Base-by-base conservation (phyloP, 2,888 invertebrate genomes). In the Galerucella calmariensis region DNA sequence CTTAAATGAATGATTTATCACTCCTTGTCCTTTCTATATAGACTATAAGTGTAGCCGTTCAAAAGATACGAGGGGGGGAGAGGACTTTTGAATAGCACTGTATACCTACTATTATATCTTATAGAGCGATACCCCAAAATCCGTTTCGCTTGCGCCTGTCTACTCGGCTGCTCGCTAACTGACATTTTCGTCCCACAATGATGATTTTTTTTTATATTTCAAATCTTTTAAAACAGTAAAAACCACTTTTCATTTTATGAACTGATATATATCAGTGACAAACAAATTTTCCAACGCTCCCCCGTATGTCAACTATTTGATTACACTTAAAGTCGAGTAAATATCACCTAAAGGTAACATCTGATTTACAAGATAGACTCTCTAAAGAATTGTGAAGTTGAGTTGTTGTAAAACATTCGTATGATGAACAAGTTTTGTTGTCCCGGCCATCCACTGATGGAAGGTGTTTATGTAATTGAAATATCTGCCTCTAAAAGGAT, bases 221-320 rank as follows among this genome's bases (percentile, higher is more conserved):
- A 41, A 41, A 41, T 41, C 35, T 41, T 41, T 41, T 41, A 9
- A 41, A 41, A 41, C 35, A 41, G 48, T 12, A 48, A 14, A 14
- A 48, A 12, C 27, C 24, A 24, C 27, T 59, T 27, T 12, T 27
- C 46, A 46, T 46, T 46, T 11, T 27, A 27, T 27, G 4, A 27
- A 35, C 46, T 12, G 4, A 10, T 20, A 1, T 4, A 81, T 81
- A 79, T 81, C 81, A 82, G 79, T 76, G 76, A 83, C 3, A 2
- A 4, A 46, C 12, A 46, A 35, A 58, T 11, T 61, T 61, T 27
- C 4, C 24, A 61, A 10, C 59, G 24, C 4, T 12, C n/a, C 16
- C 61, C 3, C 61, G 61, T 61, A 61, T 27, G 35, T 24, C 82
- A 82, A 83, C 79, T 81, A 84, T 84, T 83, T 83, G 82, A 82